Evolutionary conservation across 2,888 invertebrate species (phyloP).

Genomic region (Spisula subtruncata): DNA sequence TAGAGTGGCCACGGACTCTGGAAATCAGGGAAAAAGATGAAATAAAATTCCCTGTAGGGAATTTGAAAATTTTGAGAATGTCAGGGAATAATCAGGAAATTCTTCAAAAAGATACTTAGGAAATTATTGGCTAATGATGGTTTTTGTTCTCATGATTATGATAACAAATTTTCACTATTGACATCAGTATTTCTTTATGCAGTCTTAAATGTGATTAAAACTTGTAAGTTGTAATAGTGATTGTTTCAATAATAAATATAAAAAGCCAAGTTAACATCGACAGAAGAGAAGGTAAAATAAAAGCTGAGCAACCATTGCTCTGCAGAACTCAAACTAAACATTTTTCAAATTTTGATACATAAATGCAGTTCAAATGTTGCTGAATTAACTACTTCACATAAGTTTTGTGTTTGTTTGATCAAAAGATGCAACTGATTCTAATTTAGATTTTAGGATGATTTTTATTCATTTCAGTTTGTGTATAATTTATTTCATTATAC

Average conservation of each 20-base stretch:
- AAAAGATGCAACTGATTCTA: too few species aligned
- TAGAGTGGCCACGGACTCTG: too few species aligned
- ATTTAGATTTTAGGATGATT: neutral
- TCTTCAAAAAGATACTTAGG: neutral
- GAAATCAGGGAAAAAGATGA: neutral
- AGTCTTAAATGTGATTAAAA: slow-evolving; percentile 1
- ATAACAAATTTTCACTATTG: too few species aligned
- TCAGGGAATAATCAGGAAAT: slow-evolving; percentile 1
- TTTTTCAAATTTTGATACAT: neutral
- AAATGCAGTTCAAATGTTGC: too few species aligned
- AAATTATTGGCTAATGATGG: too few species aligned
- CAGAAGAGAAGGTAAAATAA: neutral
- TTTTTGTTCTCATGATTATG: too few species aligned
- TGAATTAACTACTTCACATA: too few species aligned
- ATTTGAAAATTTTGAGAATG: neutral
- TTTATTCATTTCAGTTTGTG: slow-evolving; percentile 1
- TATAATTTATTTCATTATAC: slow-evolving; percentile 1
- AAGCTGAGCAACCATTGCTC: slow-evolving; percentile 1
- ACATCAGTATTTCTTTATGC: neutral
- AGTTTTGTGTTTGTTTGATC: too few species aligned
- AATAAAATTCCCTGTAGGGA: too few species aligned
- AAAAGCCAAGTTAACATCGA: slow-evolving; percentile 1
- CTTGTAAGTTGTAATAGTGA: slow-evolving; percentile 1
- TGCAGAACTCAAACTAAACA: slow-evolving; percentile 1
- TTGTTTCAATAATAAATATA: neutral